Base-by-base conservation (phyloP, 2,888 invertebrate species). In the Cyclophora punctaria region DNA sequence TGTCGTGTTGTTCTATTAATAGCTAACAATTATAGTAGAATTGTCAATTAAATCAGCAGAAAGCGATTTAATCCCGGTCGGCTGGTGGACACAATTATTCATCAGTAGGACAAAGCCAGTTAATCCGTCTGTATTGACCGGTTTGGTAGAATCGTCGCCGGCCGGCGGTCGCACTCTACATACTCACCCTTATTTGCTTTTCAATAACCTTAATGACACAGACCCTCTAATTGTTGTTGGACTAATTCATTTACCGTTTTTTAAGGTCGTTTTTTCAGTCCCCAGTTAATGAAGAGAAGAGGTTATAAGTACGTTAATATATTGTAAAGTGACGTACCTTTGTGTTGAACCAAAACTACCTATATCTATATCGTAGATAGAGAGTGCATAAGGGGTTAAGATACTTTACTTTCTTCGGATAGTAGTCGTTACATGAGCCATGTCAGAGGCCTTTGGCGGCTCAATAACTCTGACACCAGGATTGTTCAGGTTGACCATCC, bases 41-140 rank as follows among this genome's bases (percentile, higher is more conserved):
- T 80, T 80, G 82, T 83, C 84, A 84, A 85, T 85, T 83, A 83
- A 83, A 84, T 85, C 81, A 82, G 73, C 73, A 80, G 81, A 82
- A 80, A 83, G 78, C 83, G 73, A 73, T 75, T 80, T 79, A 84
- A 83, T 79, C 82, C 83, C 73, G 78, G 76, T 76, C 78, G 80
- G 77, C 71, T 70, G 73, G 71, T 75, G 83, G 83, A 80, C 82
- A 83, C 81, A 83, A 83, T 84, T 84, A 86, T 85, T 86, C 85
- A 85, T 84, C 83, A 83, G 79, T 69, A 69, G 73, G 69, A 82
- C 79, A 83, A 83, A 83, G 79, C 84, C 73, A 66, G 67, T 74
- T 84, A 83, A 86, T 81, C 82, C 81, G 69, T 67, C 63, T 71
- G 71, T 83, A 84, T 83, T 83, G 83, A 84, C 81, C 80, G 75